Evolutionary conservation across 2,113 vertebrate species (phyloP), one percentile per base, ranked within the genome.

Genomic region (Carassius gibelio): DNA sequence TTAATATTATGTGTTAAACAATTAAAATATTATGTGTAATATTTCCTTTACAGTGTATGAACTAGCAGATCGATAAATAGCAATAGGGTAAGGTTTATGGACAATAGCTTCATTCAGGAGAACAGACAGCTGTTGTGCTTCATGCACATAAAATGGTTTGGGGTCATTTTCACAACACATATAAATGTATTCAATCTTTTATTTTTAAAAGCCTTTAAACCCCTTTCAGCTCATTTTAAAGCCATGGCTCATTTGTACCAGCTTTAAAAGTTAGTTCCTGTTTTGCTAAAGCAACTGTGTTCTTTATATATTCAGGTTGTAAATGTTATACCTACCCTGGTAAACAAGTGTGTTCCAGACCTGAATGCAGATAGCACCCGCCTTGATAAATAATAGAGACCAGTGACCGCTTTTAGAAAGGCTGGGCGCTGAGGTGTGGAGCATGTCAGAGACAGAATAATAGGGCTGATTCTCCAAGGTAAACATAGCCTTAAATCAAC

Each of bases 371-470:
- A 82, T 75, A 52, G 45, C n/a, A 52, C 48, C 42, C 69, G 45
- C 21, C 59, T 38, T 86, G 75, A 82, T 86, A 83, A 88, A 88
- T 86, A 88, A 88, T 88, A 86, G 75, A 88, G 81, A 86, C 36
- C 75, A 86, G 84, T 80, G 62, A 86, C 76, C 26, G 50, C 84
- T 83, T 64, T 85, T 81, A 78, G 80, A 88, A 85, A 86, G 64
- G 76, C 71, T 48, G 50, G 82, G 74, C 52, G 75, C 76, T 64
- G 84, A 5, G 59, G 34, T 59, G 68, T 42, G 30, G 66, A 85
- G 83, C 84, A 79, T 45, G 57, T 75, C 79, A 75, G 74, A 21
- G 76, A 59, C 30, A 57, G 42, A 75, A 71, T 48, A 72, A 82
- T 59, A 30, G 23, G 75, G 13, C 71, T 52, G 15, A 52, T 64